Evolutionary conservation across 2,888 invertebrate genomes (phyloP), one percentile per base, ranked within the genome.

Genomic region (Cheilosia scutellata): DNA sequence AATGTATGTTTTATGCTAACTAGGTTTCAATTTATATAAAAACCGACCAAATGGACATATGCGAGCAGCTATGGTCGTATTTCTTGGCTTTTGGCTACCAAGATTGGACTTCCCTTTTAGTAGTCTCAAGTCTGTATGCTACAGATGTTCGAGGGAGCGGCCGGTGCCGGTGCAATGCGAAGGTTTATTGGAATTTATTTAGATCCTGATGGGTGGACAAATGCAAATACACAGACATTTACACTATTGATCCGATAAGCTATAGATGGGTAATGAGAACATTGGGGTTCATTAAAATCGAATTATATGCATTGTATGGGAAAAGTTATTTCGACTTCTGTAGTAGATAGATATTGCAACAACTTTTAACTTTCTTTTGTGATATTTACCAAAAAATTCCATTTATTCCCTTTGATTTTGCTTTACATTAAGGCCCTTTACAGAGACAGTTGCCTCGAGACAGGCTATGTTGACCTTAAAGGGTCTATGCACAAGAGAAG

Each of bases 1-100:
- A 86, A 86, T 86, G 86, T 86, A 86, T 86, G 86, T 86, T 86
- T 86, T 86, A 86, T 86, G 86, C 86, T 86, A 86, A 86, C 86
- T 86, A 86, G 77, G 86, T 51, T 82, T 86, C 82, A 77, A 86
- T 86, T 86, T 82, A 86, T 84, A 71, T 53, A 60, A 74, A 63
- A 65, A 40, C 4, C 33, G 7, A 47, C 53, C 75, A 53, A 76
- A 66, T 60, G 74, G 80, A 71, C 75, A 53, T 65, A 70, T 47
- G 57, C 7, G 27, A 27, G 37, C 13, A 13, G 25, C 13, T 25
- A 27, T 51, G 6, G 25, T 51, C 27, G 51, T 27, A 53, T 72
- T 40, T 72, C 33, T 79, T 68, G 55, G 70, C 68, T 62, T 70
- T 62, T 33, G 57, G 20, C 20, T 57, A 20, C n/a, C 9, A 9